Evolutionary conservation across 2,113 vertebrate genomes (phyloP), one percentile per base, ranked within the genome.

Genomic region (Gopherus evgoodei): DNA sequence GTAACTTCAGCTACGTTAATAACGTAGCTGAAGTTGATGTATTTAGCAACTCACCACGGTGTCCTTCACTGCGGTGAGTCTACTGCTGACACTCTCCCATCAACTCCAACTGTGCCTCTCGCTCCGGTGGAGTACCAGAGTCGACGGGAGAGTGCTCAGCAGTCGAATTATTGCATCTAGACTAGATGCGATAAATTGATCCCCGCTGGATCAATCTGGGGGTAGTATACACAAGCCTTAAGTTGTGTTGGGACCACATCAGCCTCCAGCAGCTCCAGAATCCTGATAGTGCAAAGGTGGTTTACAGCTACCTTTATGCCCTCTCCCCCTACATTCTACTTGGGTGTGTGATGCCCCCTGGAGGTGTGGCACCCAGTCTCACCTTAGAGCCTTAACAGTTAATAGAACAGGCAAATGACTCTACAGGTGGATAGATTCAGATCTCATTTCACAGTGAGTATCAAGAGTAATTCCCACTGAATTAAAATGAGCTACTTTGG

Each of bases 201-300:
- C 50, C 50, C 50, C 13, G 13, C 50, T 50, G 50, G 13, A 50
- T 50, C 50, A 50, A 50, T 50, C 50, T 5, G 13, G 13, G 14
- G 50, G 50, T 50, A 50, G 50, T 50, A 14, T 16, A 50, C 50
- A 50, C 4, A 50, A 14, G 13, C 50, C 50, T 14, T 50, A 50
- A 57, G 22, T 3, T 44, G 72, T 76, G 8, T 22, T 50, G 0
- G 0, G 5, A 52, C 83, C 42, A 24, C 76, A 10, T 38, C 59
- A 1, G 5, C 2, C 1, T 42, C 11, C 14, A 25, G 24, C 53
- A 13, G 31, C 31, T 57, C 38, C 16, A 42, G 1, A 22, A n/a
- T 53, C 25, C 47, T 80, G 38, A 25, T 3, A 42, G 6, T 1
- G 9, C 7, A 87, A 79, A 90, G 12, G 50, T n/a, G 47, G 12